These are phyloP conservation scores for Turritopsis dohrnii DNA, from an alignment of 30 jellyfish, hydroid and myxozoan species.

Conservation along the genomic window DNA sequence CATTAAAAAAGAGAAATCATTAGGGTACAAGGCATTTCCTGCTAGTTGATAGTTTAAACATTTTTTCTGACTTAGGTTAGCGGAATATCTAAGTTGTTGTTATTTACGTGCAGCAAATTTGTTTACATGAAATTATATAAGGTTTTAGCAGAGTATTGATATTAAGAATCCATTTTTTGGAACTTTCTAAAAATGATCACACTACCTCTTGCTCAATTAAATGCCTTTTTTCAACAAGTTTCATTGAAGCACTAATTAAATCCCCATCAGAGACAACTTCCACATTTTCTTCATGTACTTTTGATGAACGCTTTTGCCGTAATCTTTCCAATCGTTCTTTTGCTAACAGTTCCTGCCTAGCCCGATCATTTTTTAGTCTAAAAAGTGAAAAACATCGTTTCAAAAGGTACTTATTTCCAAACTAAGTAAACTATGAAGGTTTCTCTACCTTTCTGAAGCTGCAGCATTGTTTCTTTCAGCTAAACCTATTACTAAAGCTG, in stretches of 20 bases:
- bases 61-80: no score
- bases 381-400: not conserved
- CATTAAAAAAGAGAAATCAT: no score
- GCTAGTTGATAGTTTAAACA: no score
- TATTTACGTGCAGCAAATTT: no score
- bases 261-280: conserved; percentile 26
- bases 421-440: not conserved
- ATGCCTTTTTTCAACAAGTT: conserved; percentile 61
- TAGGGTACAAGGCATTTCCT: no score
- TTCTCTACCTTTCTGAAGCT: conserved; percentile 50
- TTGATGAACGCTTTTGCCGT: conserved; percentile 40
- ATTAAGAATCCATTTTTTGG: no score
- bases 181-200: no score
- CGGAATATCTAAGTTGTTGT: no score
- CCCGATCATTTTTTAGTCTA: conserved; percentile 69
- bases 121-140: no score
- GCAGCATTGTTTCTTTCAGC: conserved; percentile 87
- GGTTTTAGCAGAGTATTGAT: no score
- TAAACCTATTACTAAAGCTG: conserved; percentile 82
- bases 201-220: conserved; percentile 67
- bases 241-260: conserved; percentile 32
- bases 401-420: not conserved
- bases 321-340: conserved; percentile 71
- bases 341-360: conserved; percentile 86
- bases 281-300: conserved; percentile 23